Conservation (phyloP, 1,140 invertebrate genomes). For the Drosophila miranda region DNA sequence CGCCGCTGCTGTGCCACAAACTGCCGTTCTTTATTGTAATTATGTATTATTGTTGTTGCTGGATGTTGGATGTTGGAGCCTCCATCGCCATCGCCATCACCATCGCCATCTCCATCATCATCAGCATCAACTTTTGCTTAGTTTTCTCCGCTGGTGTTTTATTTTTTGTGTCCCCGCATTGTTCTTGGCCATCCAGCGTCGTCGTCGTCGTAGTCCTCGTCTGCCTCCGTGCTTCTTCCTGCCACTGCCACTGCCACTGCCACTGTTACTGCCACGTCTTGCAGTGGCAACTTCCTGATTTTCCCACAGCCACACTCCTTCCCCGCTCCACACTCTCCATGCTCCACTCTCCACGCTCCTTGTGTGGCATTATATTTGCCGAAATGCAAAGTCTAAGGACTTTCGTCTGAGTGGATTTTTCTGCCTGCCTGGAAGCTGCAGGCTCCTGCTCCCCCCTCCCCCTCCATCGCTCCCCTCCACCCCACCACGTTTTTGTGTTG, state of each 20-base stretch:
- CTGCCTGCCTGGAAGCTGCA: constrained; percentile 31
- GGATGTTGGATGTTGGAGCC: constrained; percentile 5
- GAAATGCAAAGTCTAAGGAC: constrained; percentile 81
- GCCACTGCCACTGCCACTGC: constrained; percentile 11
- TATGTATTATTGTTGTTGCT: constrained; percentile 60
- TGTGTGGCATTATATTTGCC: constrained; percentile 69
- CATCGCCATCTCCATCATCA: constrained; percentile 7
- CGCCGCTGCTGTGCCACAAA: constrained; percentile 52
- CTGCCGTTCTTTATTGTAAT: constrained; percentile 61
- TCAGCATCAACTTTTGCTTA: constrained; percentile 36
- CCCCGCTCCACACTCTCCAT: not conserved
- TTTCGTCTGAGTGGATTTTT: constrained; percentile 81
- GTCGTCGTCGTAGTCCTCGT: constrained; percentile 22
- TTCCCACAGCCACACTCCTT: not conserved
- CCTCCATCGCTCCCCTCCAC: constrained; percentile 9
- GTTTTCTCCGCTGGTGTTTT: constrained; percentile 33
- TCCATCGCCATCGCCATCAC: not conserved
- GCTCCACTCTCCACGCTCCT: constrained; percentile 20
- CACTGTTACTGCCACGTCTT: not conserved
- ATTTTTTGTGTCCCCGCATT: constrained; percentile 51
- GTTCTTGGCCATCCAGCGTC: constrained; percentile 61
- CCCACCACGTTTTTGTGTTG: constrained; percentile 1
- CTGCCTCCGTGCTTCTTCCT: constrained; percentile 17
- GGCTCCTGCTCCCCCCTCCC: constrained; percentile 19
- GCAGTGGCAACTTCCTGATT: too few relatives aligned